These are phyloP conservation scores for Deladenus siricidicola DNA, from an alignment of 2,888 invertebrate genomes.

Conservation along the genomic window DNA sequence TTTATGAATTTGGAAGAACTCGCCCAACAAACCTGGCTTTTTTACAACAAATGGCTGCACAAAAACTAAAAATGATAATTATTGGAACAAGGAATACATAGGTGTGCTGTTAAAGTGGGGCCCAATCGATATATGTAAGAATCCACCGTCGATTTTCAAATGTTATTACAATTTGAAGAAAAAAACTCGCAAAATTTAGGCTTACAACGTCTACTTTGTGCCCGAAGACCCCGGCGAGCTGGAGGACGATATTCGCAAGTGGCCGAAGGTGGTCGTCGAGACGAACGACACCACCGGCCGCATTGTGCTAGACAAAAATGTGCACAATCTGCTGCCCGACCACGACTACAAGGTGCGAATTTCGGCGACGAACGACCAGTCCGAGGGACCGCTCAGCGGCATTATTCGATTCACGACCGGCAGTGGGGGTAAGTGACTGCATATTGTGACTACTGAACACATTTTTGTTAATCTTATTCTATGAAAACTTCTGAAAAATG, in stretches of 20 bases:
- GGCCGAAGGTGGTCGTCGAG: slow-evolving; percentile 39
- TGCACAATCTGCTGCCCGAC: slow-evolving; percentile 27
- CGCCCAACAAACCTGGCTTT: too few species aligned
- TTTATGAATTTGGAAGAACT: too few species aligned
- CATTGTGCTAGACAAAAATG: slow-evolving; percentile 40
- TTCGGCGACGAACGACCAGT: slow-evolving; percentile 50
- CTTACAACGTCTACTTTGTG: slow-evolving; percentile 46
- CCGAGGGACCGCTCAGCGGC: slow-evolving; percentile 49
- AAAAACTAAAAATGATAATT: too few species aligned
- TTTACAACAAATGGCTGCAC: too few species aligned
- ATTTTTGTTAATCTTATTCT: too few species aligned
- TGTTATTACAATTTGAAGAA: neutral
- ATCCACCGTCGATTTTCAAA: too few species aligned
- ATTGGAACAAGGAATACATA: too few species aligned
- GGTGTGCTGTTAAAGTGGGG: too few species aligned
- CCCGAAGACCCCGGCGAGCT: slow-evolving; percentile 32
- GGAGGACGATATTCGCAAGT: slow-evolving; percentile 43
- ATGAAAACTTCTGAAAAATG: neutral
- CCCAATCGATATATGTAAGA: too few species aligned
- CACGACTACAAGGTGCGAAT: slow-evolving; percentile 31
- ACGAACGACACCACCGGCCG: slow-evolving; percentile 29
- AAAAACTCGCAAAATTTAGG: slow-evolving; percentile 9
- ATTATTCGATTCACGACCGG: slow-evolving; percentile 44
- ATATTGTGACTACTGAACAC: too few species aligned
- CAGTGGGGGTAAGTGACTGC: slow-evolving; percentile 38